These are phyloP conservation scores for Perodicticus potto DNA, from an alignment of 2,797 vertebrate species.

Conservation along the genomic window DNA sequence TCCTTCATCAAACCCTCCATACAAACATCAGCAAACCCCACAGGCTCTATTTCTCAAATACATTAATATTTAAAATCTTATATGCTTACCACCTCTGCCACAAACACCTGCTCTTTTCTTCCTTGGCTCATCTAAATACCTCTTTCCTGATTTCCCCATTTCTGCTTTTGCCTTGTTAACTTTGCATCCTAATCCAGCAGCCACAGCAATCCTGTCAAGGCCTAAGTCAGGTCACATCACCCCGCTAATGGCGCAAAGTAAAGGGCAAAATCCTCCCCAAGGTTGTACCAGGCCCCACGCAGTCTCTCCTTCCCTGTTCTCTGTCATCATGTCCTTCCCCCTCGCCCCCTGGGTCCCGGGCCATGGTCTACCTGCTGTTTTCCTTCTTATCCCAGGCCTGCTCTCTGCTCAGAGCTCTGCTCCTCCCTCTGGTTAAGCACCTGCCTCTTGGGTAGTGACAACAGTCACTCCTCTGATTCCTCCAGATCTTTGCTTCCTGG, in stretches of 20 bases:
- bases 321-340: background rate
- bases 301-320: background rate
- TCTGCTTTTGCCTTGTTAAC: background rate
- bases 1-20: background rate
- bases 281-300: background rate
- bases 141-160: background rate
- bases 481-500: background rate
- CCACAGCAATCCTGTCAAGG: background rate
- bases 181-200: background rate
- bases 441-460: background rate
- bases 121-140: background rate
- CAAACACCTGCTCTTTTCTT: background rate
- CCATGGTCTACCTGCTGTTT: background rate
- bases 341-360: background rate
- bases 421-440: background rate
- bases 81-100: background rate
- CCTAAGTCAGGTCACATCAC: background rate
- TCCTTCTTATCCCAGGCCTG: background rate
- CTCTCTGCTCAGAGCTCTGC: background rate
- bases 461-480: background rate
- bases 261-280: background rate
- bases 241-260: background rate
- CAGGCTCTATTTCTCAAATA: background rate
- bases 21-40: background rate
- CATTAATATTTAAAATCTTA: constrained; percentile 12